Base-by-base conservation (phyloP, 2,797 vertebrate species). In the Sebastes jordani region DNA sequence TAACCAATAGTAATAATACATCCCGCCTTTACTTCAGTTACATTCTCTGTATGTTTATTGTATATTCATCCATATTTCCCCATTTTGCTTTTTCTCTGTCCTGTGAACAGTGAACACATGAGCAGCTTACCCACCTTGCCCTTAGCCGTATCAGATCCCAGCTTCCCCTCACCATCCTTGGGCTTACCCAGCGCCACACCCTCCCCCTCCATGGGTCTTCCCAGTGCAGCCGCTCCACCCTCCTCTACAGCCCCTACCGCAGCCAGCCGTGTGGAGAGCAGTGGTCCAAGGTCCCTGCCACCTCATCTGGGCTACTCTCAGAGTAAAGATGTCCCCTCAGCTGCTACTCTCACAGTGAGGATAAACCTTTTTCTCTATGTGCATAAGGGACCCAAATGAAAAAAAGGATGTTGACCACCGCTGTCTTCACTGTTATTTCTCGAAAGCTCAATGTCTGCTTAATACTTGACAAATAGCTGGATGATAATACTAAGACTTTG, bases 151-250 rank as follows among this genome's bases (percentile, higher is more conserved):
- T 95, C 97, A 64, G 97, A 97, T 62, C 90, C 97, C 56, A 96
- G 92, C 83, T 97, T 97, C 78, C 96, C 97, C 59, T 95, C 97
- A 42, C 96, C 97, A 69, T 96, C 97, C 86, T 93, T 98, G 89
- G 97, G 95, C 75, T 91, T 97, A 94, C 93, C 95, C 38, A 94
- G 92, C 80, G 92, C 93, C 69, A 94, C 95, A 22, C 96, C 95
- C 62, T 95, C 96, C 27, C 91, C 96, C 54, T 95, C 96, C 18
- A 88, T 96, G 75, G 94, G 96, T 80, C 96, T 94, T 36, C 91
- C 93, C 34, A 90, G 93, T 59, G 91, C 86, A 13, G 95, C 89
- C 2, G 80, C 86, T 91, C 96, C 92, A 64, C 77, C 93, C 8
- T 90, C 93, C 8, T 90, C 93, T 54, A 70, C 86, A 27, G 69